These are phyloP conservation scores for Trichogramma dendrolimi DNA, from an alignment of 2,888 invertebrate species.

Conservation along the genomic window DNA sequence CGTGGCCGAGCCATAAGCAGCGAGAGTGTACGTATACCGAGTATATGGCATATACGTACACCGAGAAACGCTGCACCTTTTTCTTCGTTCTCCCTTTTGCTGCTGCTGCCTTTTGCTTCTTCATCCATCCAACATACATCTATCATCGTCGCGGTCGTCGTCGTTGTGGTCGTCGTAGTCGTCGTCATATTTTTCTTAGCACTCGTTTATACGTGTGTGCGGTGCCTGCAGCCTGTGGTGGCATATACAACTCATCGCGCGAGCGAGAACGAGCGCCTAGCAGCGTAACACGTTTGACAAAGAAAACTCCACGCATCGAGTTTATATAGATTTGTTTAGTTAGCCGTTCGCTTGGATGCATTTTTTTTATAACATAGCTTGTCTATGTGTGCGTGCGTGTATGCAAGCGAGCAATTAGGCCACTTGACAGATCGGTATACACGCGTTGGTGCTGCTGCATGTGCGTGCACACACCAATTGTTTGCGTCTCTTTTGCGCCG, in stretches of 20 bases:
- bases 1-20: constrained; percentile 3
- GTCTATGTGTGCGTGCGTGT: too few species aligned
- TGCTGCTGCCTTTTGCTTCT: too few species aligned
- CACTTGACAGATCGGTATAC: constrained; percentile 45
- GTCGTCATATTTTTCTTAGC: too few species aligned
- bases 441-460: too few species aligned
- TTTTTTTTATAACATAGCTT: too few species aligned
- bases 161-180: too few species aligned
- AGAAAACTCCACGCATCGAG: too few species aligned
- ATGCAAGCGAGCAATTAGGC: constrained; percentile 46
- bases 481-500: constrained; percentile 46
- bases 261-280: constrained; percentile 3
- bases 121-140: too few species aligned
- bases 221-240: not conserved
- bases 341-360: constrained; percentile 34
- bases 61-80: too few species aligned
- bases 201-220: not conserved
- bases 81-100: too few species aligned
- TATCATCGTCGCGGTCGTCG: too few species aligned
- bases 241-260: constrained; percentile 3
- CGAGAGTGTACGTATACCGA: not conserved
- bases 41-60: constrained; percentile 4
- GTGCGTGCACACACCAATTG: constrained; percentile 40
- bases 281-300: too few species aligned
- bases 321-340: constrained; percentile 47